Conservation (phyloP, 1,140 invertebrate genomes). For the Reticulitermes speratus region DNA sequence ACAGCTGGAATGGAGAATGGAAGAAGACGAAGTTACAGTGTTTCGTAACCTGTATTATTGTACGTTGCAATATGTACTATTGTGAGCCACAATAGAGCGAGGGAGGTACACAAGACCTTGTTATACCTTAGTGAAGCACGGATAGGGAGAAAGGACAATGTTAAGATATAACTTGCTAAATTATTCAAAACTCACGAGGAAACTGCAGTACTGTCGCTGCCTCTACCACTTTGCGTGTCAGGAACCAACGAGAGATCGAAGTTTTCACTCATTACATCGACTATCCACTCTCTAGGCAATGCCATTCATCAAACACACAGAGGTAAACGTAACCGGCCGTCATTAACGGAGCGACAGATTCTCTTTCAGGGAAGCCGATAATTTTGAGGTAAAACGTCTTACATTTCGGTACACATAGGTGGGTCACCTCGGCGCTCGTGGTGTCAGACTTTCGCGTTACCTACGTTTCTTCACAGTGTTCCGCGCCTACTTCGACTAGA, state of each 20-base stretch:
- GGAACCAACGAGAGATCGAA: not conserved
- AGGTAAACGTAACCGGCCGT: too few species aligned
- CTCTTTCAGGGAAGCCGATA: too few species aligned
- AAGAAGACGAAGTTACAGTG: too few species aligned
- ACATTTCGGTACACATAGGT: too few species aligned
- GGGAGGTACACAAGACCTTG: not conserved
- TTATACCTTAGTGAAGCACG: conserved; percentile 6
- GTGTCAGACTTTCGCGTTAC: too few species aligned
- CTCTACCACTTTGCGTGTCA: not conserved
- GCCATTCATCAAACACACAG: too few species aligned
- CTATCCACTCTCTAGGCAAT: not conserved
- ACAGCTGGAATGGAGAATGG: too few species aligned
- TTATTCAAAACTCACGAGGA: conserved; percentile 19
- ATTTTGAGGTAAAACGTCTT: too few species aligned
- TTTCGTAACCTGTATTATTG: not conserved
- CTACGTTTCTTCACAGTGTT: too few species aligned
- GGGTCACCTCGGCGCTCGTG: too few species aligned
- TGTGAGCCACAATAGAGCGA: not conserved
- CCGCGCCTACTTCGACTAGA: too few species aligned
- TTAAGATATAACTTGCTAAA: conserved; percentile 27
- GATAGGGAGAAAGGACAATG: conserved; percentile 22
- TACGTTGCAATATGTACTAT: not conserved
- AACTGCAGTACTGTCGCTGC: not conserved
- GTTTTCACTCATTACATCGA: not conserved
- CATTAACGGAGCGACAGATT: too few species aligned